Base-by-base conservation (phyloP, 2,888 invertebrate species). In the Philopedon plagiatum region DNA sequence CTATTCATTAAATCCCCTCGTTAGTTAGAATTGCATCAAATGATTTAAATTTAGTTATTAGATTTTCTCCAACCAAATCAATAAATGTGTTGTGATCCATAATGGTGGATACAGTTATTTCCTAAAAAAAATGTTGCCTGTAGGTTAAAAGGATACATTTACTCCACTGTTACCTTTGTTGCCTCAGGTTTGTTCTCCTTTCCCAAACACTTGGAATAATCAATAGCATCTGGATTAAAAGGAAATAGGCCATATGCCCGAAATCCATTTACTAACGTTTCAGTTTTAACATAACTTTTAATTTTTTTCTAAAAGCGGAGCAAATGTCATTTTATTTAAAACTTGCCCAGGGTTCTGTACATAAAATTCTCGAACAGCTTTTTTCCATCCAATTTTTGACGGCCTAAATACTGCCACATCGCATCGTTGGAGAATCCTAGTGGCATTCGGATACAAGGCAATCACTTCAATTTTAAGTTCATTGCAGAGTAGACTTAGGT, bases 201-300 rank as follows among this genome's bases (percentile, higher is more conserved):
- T 46, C 65, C 69, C 29, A 74, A 37, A 60, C 73, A 75, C 34
- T 63, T 75, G 13, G 66, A 51, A 58, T 63, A 71, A 56, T 78
- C 72, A 57, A 70, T 64, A 13, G 71, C 75, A 73, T 75, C 61
- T 13, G 75, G 72, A 54, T 77, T 71, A 46, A 71, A 76, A n/a
- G 77, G 77, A 41, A 37, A 71, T 19, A 78, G 46, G 34, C 71
- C 76, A 51, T 76, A 76, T 41, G 71, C 74, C 65, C 70, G 75
- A 64, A 76, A 77, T 29, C 76, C 76, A 70, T 77, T 75, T 63
- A 46, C 21, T 63, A 78, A 60, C 21, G 70, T 76, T 44, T 78
- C 73, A 29, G 74, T 75, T 60, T 75, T 74, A 58, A 66, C 51
- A 54, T 13, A 15, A 61, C 34, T 34, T 60, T 56, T 66, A 37